These are phyloP conservation scores for Drosophila mayaguana DNA, from an alignment of 2,888 invertebrate species.

Conservation along the genomic window DNA sequence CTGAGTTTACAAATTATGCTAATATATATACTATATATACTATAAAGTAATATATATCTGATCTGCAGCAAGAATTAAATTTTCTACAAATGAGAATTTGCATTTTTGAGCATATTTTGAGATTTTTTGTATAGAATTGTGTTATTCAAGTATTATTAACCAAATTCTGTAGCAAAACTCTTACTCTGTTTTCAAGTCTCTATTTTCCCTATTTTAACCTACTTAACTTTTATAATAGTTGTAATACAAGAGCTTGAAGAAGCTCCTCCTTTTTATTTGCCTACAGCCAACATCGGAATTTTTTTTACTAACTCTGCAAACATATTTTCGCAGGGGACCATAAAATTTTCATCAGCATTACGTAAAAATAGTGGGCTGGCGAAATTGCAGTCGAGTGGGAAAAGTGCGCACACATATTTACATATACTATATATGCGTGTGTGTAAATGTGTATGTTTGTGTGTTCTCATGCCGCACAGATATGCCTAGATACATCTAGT, in stretches of 20 bases:
- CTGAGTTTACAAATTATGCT: not conserved
- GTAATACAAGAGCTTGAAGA: not conserved
- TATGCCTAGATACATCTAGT: slow-evolving; percentile 4
- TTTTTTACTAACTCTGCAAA: not conserved
- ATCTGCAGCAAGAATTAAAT: not conserved
- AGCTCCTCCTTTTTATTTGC: not conserved
- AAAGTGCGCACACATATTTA: slow-evolving; percentile 32
- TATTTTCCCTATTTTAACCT: no score
- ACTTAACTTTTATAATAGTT: not conserved
- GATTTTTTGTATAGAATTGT: no score
- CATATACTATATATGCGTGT: not conserved
- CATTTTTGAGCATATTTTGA: no score
- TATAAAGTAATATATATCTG: not conserved
- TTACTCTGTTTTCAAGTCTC: no score
- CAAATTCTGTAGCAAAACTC: no score
- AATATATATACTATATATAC: not conserved
- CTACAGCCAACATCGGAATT: no score
- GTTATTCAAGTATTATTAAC: no score
- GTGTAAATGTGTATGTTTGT: not conserved
- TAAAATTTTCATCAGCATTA: slow-evolving; percentile 72
- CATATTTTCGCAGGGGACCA: slow-evolving; percentile 38
- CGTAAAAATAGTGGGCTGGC: slow-evolving; percentile 56
- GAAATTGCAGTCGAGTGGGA: slow-evolving; percentile 66
- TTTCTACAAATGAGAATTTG: no score
- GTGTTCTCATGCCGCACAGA: not conserved